These are phyloP conservation scores for Microcebus griseorufus DNA, from an alignment of 2,113 vertebrate species.

Conservation along the genomic window DNA sequence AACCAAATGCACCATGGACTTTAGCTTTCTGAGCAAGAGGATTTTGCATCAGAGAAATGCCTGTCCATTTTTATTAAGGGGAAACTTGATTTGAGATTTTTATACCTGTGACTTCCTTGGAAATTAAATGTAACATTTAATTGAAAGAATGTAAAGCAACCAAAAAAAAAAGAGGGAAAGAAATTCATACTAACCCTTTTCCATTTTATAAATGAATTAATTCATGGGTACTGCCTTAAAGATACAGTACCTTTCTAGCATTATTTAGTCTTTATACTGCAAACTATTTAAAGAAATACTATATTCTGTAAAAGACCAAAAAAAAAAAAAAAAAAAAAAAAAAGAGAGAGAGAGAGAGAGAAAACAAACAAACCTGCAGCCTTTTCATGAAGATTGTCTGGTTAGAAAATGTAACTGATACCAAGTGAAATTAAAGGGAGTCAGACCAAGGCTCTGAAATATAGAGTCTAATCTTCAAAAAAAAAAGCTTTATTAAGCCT, in stretches of 20 bases:
- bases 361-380: background rate
- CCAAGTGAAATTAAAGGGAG: background rate
- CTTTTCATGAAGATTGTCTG: conserved; percentile 68
- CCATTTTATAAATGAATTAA: conserved; percentile 80
- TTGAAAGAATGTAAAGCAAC: conserved; percentile 76
- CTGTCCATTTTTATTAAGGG: conserved; percentile 81
- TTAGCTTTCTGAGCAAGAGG: conserved; percentile 85
- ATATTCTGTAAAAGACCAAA: conserved; percentile 18
- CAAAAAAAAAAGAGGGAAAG: conserved; percentile 51
- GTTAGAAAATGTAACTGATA: conserved; percentile 56
- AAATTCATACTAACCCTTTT: conserved; percentile 29
- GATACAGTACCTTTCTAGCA: conserved; percentile 79
- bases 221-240: conserved; percentile 86
- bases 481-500: too few relatives aligned
- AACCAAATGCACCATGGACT: conserved; percentile 82
- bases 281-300: conserved; percentile 71
- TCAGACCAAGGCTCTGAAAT: conserved; percentile 50
- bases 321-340: background rate
- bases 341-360: too few relatives aligned
- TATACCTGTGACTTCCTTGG: conserved; percentile 81
- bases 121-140: conserved; percentile 82
- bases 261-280: conserved; percentile 69
- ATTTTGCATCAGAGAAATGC: conserved; percentile 78
- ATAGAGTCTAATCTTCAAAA: background rate
- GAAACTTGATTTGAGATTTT: conserved; percentile 73